Evolutionary conservation across 2,888 invertebrate species (phyloP), one percentile per base, ranked within the genome.

Genomic region (Clistopyga incitator): DNA sequence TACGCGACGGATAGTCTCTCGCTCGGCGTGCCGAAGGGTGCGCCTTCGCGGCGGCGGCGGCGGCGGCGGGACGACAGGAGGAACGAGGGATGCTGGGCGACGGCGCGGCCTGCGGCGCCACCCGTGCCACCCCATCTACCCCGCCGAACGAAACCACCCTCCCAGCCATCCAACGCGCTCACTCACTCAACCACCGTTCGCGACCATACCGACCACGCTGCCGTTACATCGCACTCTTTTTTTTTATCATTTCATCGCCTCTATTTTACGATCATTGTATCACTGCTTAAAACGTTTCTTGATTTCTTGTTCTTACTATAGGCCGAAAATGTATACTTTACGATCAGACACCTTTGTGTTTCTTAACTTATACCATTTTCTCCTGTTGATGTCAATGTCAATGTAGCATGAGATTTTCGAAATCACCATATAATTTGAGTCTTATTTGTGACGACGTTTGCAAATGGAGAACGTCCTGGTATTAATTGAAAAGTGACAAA

Each of bases 101-200:
- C 93, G 91, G 93, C 92, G 92, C 93, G 92, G 92, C 91, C 90
- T 87, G 90, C 92, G 91, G 93, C 92, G 92, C 92, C 92, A 90
- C 90, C 89, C 90, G 78, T 78, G 82, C 87, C 88, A 78, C 84
- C 86, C 84, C 87, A 88, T 87, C 81, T 82, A 77, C 61, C 79
- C 84, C 82, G 25, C 25, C n/a, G 25, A 50, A 50, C 59, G 15
- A 25, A 59, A 25, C 38, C 34, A 42, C 77, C 74, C 38, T 38
- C 77, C 68, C 80, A 74, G 70, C 56, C 81, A 82, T 84, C 84
- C 74, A 78, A 70, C 78, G 77, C 76, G 82, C 84, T 86, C 84
- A 76, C 71, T 83, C 85, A 80, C 72, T 72, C 82, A 72, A 70
- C 84, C 74, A 76, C 84, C 72, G 45, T 67, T 81, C 72, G 68